Percentiles rank a stretch among this genome's conserved stretches.
These are phyloP conservation scores for Gambusia holbrooki DNA, from an alignment of 2,113 vertebrate genomes.

Conservation along the genomic window DNA sequence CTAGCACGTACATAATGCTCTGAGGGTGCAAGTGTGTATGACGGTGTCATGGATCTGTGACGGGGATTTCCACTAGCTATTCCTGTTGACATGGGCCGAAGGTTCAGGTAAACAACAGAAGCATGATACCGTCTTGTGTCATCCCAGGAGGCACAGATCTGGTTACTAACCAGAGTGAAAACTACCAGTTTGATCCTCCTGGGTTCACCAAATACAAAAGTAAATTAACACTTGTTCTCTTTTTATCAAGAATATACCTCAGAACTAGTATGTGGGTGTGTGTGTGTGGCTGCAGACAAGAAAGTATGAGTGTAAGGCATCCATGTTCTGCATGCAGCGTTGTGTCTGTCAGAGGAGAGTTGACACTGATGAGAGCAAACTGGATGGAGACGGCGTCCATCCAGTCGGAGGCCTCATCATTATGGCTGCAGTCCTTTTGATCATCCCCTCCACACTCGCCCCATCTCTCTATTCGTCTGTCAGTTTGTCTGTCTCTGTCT, in stretches of 20 bases:
- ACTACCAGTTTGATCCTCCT: constrained; percentile 22
- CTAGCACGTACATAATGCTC: constrained; percentile 3
- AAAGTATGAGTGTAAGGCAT: constrained; percentile 37
- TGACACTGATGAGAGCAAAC: constrained; percentile 78
- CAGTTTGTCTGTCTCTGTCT: constrained; percentile 45
- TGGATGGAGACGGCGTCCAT: constrained; percentile 65
- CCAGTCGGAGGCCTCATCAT: constrained; percentile 65
- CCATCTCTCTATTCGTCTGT: constrained; percentile 26
- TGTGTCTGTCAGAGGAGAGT: constrained; percentile 41
- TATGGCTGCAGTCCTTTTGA: constrained; percentile 72
- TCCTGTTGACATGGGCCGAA: constrained; percentile 54
- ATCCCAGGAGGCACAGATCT: constrained; percentile 46
- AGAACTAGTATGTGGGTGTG: not conserved
- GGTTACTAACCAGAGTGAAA: constrained; percentile 42
- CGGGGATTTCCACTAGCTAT: constrained; percentile 71
- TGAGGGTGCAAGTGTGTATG: constrained; percentile 48
- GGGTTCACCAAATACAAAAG: constrained; percentile 10
- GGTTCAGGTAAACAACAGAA: constrained; percentile 47
- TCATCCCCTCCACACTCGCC: constrained; percentile 48
- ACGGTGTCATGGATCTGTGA: constrained; percentile 52
- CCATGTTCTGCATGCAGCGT: constrained; percentile 29
- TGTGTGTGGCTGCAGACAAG: constrained; percentile 27
- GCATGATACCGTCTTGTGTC: constrained; percentile 56
- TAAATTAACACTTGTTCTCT: not conserved
- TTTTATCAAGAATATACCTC: not conserved